Conservation (phyloP, 2,797 vertebrate species). For the Acanthurus lineatus region DNA sequence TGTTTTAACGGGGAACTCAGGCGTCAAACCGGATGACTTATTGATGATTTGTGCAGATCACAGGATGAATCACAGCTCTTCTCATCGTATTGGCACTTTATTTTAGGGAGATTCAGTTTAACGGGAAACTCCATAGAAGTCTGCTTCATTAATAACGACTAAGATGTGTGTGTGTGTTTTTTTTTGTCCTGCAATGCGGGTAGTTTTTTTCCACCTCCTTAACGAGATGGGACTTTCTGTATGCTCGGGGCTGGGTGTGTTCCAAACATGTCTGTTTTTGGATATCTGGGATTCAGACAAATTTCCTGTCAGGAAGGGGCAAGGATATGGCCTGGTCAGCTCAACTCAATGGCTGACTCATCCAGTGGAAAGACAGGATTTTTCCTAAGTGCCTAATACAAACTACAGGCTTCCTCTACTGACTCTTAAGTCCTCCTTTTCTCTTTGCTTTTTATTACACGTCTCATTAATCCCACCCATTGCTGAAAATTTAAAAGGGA, state of each 20-base stretch:
- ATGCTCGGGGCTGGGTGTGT: conserved; percentile 74
- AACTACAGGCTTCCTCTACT: conserved; percentile 10
- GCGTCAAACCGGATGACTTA: conserved; percentile 12
- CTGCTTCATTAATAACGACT: not conserved
- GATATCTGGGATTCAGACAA: conserved; percentile 76
- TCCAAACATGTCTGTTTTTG: conserved; percentile 80
- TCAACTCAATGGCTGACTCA: conserved; percentile 77
- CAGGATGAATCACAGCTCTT: conserved; percentile 25
- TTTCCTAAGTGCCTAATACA: conserved; percentile 37
- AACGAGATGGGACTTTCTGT: conserved; percentile 52
- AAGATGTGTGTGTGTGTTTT: not conserved
- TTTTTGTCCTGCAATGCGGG: conserved; percentile 61
- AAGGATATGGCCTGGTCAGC: conserved; percentile 75
- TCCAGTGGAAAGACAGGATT: conserved; percentile 61
- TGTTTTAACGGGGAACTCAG: not conserved
- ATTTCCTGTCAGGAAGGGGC: conserved; percentile 87
- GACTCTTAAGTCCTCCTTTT: not conserved
- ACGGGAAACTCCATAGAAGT: conserved; percentile 25
- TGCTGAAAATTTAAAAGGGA: not conserved
- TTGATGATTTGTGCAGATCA: not conserved
- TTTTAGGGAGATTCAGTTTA: conserved; percentile 9
- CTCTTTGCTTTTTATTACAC: not conserved
- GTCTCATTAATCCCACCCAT: not conserved
- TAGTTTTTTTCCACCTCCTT: conserved; percentile 50
- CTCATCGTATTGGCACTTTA: conserved; percentile 21